Conservation (phyloP, 2,888 invertebrate genomes). For the Cheilosia impressa region DNA sequence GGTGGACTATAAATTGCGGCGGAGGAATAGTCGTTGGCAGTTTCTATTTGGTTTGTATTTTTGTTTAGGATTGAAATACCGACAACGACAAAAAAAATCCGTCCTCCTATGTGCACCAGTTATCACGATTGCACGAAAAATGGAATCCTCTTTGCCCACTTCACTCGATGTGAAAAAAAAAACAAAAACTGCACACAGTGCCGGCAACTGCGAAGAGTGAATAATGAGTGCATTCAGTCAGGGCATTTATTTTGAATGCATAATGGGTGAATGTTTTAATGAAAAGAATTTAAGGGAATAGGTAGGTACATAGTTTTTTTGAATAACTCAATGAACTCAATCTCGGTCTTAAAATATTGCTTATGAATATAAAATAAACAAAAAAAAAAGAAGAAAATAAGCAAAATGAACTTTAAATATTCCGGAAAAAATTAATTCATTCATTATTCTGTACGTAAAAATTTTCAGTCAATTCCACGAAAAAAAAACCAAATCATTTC, state of each 20-base stretch:
- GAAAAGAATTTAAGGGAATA: too few species aligned
- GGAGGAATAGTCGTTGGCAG: neutral
- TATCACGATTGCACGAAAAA: slow-evolving; percentile 51
- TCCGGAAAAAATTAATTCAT: too few species aligned
- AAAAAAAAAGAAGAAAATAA: too few species aligned
- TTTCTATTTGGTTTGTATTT: slow-evolving; percentile 21
- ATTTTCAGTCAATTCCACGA: too few species aligned
- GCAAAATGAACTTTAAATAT: too few species aligned
- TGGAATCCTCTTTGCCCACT: slow-evolving; percentile 54
- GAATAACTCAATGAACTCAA: too few species aligned
- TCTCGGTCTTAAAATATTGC: too few species aligned
- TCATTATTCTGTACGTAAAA: too few species aligned
- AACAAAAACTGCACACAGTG: neutral
- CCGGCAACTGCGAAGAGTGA: slow-evolving; percentile 24
- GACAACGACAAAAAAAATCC: neutral
- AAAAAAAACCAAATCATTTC: too few species aligned
- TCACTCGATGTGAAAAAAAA: slow-evolving; percentile 31
- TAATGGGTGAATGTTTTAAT: too few species aligned
- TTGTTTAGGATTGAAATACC: slow-evolving; percentile 17
- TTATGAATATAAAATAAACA: too few species aligned
- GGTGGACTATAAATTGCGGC: neutral
- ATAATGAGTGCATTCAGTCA: slow-evolving; percentile 21
- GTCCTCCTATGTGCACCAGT: slow-evolving; percentile 11
- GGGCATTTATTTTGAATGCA: neutral
- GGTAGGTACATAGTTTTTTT: too few species aligned